A percentile compares a stretch with the other conserved stretches of the same genome.
phyloP scores from a whole-genome alignment of 2,888 invertebrate species.

The Drosophila prolongata region DNA sequence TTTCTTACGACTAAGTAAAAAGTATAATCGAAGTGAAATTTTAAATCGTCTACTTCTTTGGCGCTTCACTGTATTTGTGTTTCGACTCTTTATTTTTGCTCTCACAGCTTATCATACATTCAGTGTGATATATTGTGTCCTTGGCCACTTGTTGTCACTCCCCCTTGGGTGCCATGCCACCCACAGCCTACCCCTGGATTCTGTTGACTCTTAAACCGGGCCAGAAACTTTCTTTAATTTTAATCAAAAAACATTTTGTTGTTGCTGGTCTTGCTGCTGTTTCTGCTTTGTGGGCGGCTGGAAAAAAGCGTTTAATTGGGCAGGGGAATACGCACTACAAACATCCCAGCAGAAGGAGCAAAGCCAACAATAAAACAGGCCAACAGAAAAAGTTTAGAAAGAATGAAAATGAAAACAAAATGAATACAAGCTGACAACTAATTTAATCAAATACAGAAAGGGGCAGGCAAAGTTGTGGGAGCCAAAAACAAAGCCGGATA shows the following conservation, averaged over 20 bases:
- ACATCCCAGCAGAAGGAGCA: conserved; percentile 19
- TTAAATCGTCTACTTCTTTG: no score
- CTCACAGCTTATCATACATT: conserved; percentile 56
- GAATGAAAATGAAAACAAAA: conserved; percentile 44
- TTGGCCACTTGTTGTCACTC: conserved; percentile 59
- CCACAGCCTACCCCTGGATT: conserved; percentile 2
- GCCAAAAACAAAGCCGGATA: neutral
- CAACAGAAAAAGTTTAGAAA: conserved; percentile 28
- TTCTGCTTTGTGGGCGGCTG: conserved; percentile 42
- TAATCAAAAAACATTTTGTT: conserved; percentile 73
- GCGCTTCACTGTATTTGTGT: conserved; percentile 36
- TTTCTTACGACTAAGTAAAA: no score
- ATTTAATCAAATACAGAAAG: conserved; percentile 31
- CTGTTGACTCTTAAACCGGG: conserved; percentile 48
- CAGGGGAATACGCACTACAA: conserved; percentile 68
- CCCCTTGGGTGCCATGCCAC: conserved; percentile 1
- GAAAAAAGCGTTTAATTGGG: conserved; percentile 74
- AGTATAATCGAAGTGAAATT: no score
- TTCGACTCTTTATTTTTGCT: conserved; percentile 56
- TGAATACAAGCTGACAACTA: conserved; percentile 43
- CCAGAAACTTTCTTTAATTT: conserved; percentile 69
- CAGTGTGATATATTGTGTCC: conserved; percentile 35
- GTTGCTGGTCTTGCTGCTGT: conserved; percentile 24
- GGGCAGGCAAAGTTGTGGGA: conserved; percentile 1
- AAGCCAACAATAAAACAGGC: conserved; percentile 10